Percentiles rank a stretch among this genome's conserved stretches.
These are phyloP conservation scores for Brachyptera risi DNA, from an alignment of 2,888 invertebrate genomes.

Conservation along the genomic window DNA sequence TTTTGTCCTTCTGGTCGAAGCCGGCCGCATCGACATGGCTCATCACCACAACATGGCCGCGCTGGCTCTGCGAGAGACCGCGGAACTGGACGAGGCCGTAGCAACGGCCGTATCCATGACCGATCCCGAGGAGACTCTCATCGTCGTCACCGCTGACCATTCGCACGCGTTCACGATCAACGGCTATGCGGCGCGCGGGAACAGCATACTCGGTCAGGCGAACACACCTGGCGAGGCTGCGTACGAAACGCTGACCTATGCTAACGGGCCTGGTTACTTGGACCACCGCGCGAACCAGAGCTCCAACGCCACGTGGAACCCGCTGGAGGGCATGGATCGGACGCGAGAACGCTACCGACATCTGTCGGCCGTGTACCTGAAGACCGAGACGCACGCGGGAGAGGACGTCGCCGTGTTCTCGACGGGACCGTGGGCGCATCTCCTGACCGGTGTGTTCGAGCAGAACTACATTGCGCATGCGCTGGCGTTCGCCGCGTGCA, in stretches of 20 bases:
- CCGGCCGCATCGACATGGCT: conserved; percentile 59
- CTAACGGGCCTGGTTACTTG: conserved; percentile 57
- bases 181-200: conserved; percentile 58
- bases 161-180: conserved; percentile 59
- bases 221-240: conserved; percentile 41
- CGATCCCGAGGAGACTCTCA: conserved; percentile 56
- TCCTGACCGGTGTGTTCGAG: conserved; percentile 75
- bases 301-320: not conserved
- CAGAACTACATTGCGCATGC: conserved; percentile 75
- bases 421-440: conserved; percentile 71
- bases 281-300: not conserved
- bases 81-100: conserved; percentile 61
- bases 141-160: conserved; percentile 64
- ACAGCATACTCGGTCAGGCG: conserved; percentile 52
- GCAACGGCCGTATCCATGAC: conserved; percentile 47
- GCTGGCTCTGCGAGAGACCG: conserved; percentile 58
- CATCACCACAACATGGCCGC: conserved; percentile 60
- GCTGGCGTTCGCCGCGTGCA: conserved; percentile 67
- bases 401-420: conserved; percentile 80
- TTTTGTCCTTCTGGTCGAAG: conserved; percentile 56
- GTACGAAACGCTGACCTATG: conserved; percentile 59
- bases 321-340: not conserved
- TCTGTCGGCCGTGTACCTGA: not conserved
- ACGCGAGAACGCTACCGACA: not conserved
- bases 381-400: conserved; percentile 68